phyloP scores from a whole-genome alignment of 2,797 vertebrate species.

The Crax fasciolata region DNA sequence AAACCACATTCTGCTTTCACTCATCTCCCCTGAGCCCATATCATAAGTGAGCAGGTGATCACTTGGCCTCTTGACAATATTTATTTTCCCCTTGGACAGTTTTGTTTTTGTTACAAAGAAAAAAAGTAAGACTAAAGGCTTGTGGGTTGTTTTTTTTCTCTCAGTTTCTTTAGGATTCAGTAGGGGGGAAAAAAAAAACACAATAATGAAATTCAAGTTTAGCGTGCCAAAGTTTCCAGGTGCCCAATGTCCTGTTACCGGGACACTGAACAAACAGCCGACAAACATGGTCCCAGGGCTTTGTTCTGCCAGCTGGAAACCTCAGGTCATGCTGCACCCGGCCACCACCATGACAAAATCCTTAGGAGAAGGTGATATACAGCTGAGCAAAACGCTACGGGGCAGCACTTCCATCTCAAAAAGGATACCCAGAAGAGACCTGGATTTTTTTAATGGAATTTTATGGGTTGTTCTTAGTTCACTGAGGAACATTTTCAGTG shows the following conservation, averaged over 20 bases:
- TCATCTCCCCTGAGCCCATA: not conserved
- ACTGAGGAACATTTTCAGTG: not conserved
- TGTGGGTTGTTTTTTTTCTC: too few relatives aligned
- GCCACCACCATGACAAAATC: not conserved
- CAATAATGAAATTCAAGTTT: not conserved
- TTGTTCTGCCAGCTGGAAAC: slow-evolving; percentile 65
- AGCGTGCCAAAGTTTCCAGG: slow-evolving; percentile 29
- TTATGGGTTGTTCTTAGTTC: not conserved
- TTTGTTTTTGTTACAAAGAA: not conserved
- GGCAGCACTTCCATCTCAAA: not conserved
- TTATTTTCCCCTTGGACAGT: accelerated
- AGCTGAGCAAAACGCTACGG: not conserved
- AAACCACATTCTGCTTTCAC: not conserved
- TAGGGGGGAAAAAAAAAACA: not conserved
- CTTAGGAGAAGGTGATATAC: not conserved
- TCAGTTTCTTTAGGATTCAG: not conserved
- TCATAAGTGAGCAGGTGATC: not conserved
- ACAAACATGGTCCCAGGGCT: not conserved
- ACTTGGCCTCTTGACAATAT: not conserved
- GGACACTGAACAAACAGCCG: slow-evolving; percentile 20
- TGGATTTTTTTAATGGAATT: not conserved
- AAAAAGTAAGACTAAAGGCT: not conserved
- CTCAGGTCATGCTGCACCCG: slow-evolving; percentile 2
- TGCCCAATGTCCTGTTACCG: slow-evolving; percentile 3
- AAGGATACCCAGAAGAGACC: not conserved